Percentiles rank a stretch among this genome's conserved stretches.
Conservation (phyloP, 1,140 invertebrate species). For the Zaprionus ghesquierei region DNA sequence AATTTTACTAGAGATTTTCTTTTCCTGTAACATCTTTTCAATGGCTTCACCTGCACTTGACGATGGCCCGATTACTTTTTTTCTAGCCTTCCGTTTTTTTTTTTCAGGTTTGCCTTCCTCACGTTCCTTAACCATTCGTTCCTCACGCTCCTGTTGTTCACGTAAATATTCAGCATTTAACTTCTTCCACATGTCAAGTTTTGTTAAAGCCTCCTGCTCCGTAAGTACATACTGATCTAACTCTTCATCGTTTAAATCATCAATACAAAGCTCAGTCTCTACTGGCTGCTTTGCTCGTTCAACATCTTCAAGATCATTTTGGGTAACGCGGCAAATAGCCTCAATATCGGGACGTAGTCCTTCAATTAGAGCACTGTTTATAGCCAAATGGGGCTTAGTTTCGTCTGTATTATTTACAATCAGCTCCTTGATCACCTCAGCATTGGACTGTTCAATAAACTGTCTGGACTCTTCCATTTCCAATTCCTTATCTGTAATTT, state of each 20-base stretch:
- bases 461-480: slow-evolving; percentile 83
- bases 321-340: slow-evolving; percentile 71
- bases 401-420: slow-evolving; percentile 67
- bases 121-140: slow-evolving; percentile 87
- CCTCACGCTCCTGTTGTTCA: slow-evolving; percentile 93
- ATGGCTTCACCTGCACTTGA: slow-evolving; percentile 96
- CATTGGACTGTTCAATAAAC: slow-evolving; percentile 85
- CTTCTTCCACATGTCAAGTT: slow-evolving; percentile 92
- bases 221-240: slow-evolving; percentile 94
- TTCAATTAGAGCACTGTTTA: slow-evolving; percentile 50
- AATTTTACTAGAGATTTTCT: slow-evolving; percentile 97
- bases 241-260: slow-evolving; percentile 94
- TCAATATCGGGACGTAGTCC: slow-evolving; percentile 79
- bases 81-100: slow-evolving; percentile 87
- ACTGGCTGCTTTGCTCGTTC: slow-evolving; percentile 69
- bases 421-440: slow-evolving; percentile 84
- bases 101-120: slow-evolving; percentile 92
- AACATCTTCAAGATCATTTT: slow-evolving; percentile 63
- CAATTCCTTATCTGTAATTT: slow-evolving; percentile 39
- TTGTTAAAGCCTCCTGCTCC: slow-evolving; percentile 90
- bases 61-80: slow-evolving; percentile 86
- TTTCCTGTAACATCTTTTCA: slow-evolving; percentile 96
- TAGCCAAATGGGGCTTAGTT: slow-evolving; percentile 1
- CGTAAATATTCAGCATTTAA: slow-evolving; percentile 92
- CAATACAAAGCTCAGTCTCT: slow-evolving; percentile 87